Conservation (phyloP, 2,113 vertebrate genomes). For the Platichthys stellatus region DNA sequence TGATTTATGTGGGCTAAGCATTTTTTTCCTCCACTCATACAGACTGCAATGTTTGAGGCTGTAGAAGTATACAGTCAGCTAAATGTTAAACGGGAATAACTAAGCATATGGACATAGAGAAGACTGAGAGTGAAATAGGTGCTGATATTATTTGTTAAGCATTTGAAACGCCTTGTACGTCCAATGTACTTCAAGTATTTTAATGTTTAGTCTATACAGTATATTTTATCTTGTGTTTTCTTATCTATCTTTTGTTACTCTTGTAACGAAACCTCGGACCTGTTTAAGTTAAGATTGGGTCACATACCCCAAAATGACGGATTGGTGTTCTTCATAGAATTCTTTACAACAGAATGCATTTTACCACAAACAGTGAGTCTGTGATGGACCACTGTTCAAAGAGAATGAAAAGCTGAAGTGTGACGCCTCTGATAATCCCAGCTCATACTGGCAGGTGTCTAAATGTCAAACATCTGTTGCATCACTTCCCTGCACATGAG, state of each 20-base stretch:
- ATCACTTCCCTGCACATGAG: constrained; percentile 2
- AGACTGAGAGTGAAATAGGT: not conserved
- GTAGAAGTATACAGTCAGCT: not conserved
- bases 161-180: not conserved
- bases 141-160: not conserved
- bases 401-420: constrained; percentile 19
- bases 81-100: not conserved
- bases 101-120: not conserved
- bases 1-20: not conserved
- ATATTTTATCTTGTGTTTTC: not conserved
- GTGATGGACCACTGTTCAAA: not conserved
- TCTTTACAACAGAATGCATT: not conserved
- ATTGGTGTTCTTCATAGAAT: not conserved
- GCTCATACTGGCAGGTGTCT: constrained; percentile 38
- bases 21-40: not conserved
- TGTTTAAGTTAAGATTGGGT: not conserved
- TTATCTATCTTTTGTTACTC: not conserved
- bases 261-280: not conserved
- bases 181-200: not conserved
- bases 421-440: constrained; percentile 30
- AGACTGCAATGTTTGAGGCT: not conserved
- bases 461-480: constrained; percentile 44
- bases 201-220: not conserved
- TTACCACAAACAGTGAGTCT: not conserved
- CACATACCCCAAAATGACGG: too few relatives aligned